Percentiles rank a stretch among this genome's conserved stretches.
Conservation (phyloP, 2,113 vertebrate genomes). For the Ophiodon elongatus region DNA sequence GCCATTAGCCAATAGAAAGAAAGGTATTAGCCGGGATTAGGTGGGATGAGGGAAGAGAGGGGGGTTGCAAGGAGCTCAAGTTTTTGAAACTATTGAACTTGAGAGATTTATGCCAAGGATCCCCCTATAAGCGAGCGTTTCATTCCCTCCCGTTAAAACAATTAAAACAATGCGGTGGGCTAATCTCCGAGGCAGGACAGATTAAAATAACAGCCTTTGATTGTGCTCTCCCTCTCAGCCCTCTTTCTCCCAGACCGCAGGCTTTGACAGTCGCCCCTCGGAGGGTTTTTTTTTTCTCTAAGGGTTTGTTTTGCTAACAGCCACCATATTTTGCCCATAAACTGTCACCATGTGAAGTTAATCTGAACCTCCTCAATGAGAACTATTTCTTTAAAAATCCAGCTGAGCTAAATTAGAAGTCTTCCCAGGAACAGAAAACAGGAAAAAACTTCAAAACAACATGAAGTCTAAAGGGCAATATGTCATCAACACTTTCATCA, state of each 20-base stretch:
- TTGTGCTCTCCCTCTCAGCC: slow-evolving; percentile 77
- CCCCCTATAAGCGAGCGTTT: slow-evolving; percentile 80
- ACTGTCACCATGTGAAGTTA: slow-evolving; percentile 79
- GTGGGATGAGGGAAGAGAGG: slow-evolving; percentile 82
- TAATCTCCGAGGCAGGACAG: slow-evolving; percentile 85
- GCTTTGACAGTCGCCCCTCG: slow-evolving; percentile 62
- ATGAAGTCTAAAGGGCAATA: not conserved
- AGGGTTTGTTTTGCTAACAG: slow-evolving; percentile 86
- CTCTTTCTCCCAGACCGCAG: slow-evolving; percentile 72
- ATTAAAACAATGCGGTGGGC: slow-evolving; percentile 87
- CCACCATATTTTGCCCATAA: slow-evolving; percentile 81
- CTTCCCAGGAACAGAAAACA: slow-evolving; percentile 33
- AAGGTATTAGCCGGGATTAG: slow-evolving; percentile 88
- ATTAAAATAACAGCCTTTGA: slow-evolving; percentile 87
- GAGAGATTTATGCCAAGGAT: slow-evolving; percentile 85
- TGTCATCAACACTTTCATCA: not conserved
- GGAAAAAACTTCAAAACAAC: slow-evolving; percentile 5
- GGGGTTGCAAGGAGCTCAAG: slow-evolving; percentile 81
- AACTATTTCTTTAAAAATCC: slow-evolving; percentile 47
- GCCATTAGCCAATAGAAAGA: slow-evolving; percentile 89
- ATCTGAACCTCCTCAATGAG: slow-evolving; percentile 65
- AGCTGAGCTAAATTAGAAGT: slow-evolving; percentile 52
- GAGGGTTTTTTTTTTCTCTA: slow-evolving; percentile 49
- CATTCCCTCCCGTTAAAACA: slow-evolving; percentile 85
- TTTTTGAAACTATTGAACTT: slow-evolving; percentile 90